phyloP scores from a whole-genome alignment of 2,113 vertebrate genomes.

The Sarotherodon lohbergeri region DNA sequence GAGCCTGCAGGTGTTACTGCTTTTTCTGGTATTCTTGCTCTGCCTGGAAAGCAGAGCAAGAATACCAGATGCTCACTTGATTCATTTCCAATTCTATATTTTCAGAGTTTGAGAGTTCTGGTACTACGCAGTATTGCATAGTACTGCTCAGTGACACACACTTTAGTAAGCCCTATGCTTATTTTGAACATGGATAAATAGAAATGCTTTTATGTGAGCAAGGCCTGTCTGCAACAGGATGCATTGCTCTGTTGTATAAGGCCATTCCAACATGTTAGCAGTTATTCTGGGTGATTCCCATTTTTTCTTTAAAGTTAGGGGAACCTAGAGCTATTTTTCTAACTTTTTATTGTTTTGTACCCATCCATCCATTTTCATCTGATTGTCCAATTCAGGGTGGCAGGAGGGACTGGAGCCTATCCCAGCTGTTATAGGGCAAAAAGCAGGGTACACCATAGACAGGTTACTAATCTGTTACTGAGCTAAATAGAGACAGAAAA shows the following conservation, averaged over 20 bases:
- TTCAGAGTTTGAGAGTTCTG: background rate
- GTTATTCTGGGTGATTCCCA: background rate
- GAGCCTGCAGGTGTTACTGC: background rate
- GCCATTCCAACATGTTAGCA: background rate
- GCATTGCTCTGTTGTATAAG: background rate
- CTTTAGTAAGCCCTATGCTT: background rate
- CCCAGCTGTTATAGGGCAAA: background rate
- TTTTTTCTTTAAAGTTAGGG: background rate
- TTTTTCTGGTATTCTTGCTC: background rate
- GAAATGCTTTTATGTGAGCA: background rate
- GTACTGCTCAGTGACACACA: background rate
- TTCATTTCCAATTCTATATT: background rate
- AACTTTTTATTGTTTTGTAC: background rate
- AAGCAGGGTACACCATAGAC: background rate
- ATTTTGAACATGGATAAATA: background rate
- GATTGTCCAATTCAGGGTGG: background rate
- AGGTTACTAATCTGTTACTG: background rate
- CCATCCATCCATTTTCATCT: background rate
- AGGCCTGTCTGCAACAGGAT: background rate
- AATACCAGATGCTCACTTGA: background rate
- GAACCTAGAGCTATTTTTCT: background rate
- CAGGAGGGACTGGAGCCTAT: background rate
- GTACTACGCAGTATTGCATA: background rate
- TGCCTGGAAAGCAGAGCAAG: background rate
- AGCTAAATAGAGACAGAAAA: background rate